Percentiles rank a stretch among this genome's conserved stretches.
phyloP scores from a whole-genome alignment of 2,113 vertebrate species.

The Tautogolabrus adspersus region DNA sequence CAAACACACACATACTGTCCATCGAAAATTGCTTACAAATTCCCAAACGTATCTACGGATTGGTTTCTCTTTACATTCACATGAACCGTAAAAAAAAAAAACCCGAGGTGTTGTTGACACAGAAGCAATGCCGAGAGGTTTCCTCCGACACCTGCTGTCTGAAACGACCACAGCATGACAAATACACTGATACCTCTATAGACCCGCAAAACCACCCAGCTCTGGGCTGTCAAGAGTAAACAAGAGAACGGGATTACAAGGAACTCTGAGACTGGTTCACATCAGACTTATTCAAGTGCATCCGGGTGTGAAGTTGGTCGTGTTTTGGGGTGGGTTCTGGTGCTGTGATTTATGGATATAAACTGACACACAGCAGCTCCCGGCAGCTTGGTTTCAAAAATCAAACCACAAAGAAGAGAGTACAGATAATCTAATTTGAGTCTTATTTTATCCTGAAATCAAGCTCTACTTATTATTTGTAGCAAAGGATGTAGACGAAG shows the following conservation, averaged over 20 bases:
- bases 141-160: conserved; percentile 66
- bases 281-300: conserved; percentile 49
- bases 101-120: conserved; percentile 41
- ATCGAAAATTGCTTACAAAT: background rate
- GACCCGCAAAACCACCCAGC: conserved; percentile 22
- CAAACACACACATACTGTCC: background rate
- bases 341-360: conserved; percentile 30
- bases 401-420: background rate
- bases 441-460: background rate
- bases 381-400: background rate
- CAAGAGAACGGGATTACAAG: conserved; percentile 35
- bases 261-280: conserved; percentile 26
- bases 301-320: conserved; percentile 41
- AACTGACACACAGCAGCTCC: conserved; percentile 2
- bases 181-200: conserved; percentile 63
- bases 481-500: background rate
- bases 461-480: background rate
- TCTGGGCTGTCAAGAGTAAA: conserved; percentile 47
- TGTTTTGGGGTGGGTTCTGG: conserved; percentile 13
- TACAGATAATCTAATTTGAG: background rate
- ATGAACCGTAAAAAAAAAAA: conserved; percentile 27
- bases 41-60: conserved; percentile 24
- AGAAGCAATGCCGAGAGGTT: conserved; percentile 39
- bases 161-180: conserved; percentile 63
- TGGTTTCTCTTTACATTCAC: conserved; percentile 52